These are phyloP conservation scores for Macrobrachium rosenbergii DNA, from an alignment of 1,140 invertebrate species.

Conservation along the genomic window DNA sequence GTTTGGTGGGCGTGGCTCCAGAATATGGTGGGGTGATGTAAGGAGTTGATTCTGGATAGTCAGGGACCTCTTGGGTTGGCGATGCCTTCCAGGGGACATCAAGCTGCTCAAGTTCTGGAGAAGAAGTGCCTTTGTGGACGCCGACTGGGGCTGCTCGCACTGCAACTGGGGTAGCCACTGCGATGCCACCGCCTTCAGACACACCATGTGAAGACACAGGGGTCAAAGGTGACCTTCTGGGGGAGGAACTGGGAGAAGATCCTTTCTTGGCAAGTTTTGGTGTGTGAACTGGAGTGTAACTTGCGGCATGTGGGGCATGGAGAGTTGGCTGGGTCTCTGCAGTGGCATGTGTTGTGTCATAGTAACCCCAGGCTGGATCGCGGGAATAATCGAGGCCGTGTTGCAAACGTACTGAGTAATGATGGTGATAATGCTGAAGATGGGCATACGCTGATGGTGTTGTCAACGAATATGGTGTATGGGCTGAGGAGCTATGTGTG, in stretches of 20 bases:
- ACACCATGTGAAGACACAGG: conserved; percentile 13
- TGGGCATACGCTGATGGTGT: conserved; percentile 41
- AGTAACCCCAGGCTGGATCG: conserved; percentile 53
- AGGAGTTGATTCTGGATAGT: conserved; percentile 58
- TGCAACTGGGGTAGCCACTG: conserved; percentile 56
- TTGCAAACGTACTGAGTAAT: conserved; percentile 37
- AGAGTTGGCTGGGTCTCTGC: conserved; percentile 11
- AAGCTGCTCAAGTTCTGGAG: conserved; percentile 50
- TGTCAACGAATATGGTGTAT: conserved; percentile 33
- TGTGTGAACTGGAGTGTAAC: conserved; percentile 44
- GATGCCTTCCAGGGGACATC: conserved; percentile 65
- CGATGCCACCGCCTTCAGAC: conserved; percentile 48
- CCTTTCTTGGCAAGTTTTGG: conserved; percentile 39
- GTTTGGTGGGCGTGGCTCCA: conserved; percentile 61
- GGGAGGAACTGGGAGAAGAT: conserved; percentile 46
- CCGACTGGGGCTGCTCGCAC: conserved; percentile 35
- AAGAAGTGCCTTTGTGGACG: conserved; percentile 56
- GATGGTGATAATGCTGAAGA: conserved; percentile 57
- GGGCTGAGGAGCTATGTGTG: conserved; percentile 22
- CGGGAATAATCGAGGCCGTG: conserved; percentile 52
- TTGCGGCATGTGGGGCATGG: conserved; percentile 5
- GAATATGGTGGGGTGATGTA: conserved; percentile 59
- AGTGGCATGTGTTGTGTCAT: conserved; percentile 31
- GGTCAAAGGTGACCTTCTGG: conserved; percentile 52
- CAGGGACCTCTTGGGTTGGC: conserved; percentile 64